These are phyloP conservation scores for Polyommatus icarus DNA, from an alignment of 2,888 invertebrate genomes.

Conservation along the genomic window DNA sequence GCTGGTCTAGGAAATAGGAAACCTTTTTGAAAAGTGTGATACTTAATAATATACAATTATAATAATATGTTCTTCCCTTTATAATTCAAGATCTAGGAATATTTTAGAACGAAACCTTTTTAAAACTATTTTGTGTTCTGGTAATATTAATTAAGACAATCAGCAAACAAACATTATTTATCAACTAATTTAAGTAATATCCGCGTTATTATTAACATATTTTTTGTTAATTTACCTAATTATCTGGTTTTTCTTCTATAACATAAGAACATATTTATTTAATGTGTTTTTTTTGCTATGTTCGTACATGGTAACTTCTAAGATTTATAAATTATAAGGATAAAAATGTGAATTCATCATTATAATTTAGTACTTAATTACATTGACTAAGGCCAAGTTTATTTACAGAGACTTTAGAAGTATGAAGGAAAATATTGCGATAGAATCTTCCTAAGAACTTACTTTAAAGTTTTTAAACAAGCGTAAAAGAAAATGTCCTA, in stretches of 20 bases:
- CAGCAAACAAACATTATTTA: too few relatives aligned
- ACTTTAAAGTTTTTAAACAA: too few relatives aligned
- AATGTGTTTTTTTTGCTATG: neutral
- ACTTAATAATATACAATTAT: too few relatives aligned
- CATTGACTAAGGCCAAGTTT: constrained; percentile 5
- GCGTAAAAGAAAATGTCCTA: too few relatives aligned
- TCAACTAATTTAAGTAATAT: neutral
- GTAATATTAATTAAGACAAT: too few relatives aligned
- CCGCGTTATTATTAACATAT: neutral
- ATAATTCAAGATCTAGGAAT: too few relatives aligned
- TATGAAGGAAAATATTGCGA: neutral
- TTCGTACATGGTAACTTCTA: constrained; percentile 1
- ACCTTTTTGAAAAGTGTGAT: too few relatives aligned
- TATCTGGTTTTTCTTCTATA: neutral
- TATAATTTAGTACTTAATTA: constrained; percentile 5
- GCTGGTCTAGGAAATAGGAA: too few relatives aligned
- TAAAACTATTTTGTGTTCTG: too few relatives aligned
- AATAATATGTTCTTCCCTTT: too few relatives aligned
- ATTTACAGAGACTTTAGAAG: neutral
- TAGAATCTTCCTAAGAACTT: neutral
- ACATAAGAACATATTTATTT: neutral
- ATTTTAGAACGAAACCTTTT: too few relatives aligned
- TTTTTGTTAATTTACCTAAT: neutral
- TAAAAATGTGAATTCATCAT: constrained; percentile 14
- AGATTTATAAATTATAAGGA: constrained; percentile 7